A percentile compares a stretch with the other conserved stretches of the same genome.
phyloP scores from a whole-genome alignment of 2,113 vertebrate genomes.

The Colinus virginianus region DNA sequence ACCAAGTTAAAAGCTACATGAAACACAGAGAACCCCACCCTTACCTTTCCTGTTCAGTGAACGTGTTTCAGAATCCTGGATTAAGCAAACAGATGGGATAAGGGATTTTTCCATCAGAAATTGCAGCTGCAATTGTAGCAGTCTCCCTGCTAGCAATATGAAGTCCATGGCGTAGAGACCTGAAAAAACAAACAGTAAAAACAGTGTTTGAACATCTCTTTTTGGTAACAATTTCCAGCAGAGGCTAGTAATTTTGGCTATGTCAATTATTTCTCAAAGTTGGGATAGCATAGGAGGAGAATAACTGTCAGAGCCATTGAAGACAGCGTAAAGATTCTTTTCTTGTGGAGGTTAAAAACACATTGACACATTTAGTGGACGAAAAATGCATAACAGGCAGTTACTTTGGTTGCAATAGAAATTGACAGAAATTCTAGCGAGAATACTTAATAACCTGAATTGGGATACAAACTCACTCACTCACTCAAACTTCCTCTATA shows the following conservation, averaged over 20 bases:
- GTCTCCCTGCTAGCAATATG: background rate
- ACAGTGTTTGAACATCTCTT: background rate
- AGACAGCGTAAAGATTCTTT: background rate
- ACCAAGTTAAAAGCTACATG: background rate
- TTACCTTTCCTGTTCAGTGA: background rate
- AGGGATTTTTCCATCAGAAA: background rate
- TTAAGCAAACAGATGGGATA: background rate
- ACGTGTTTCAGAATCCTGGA: background rate
- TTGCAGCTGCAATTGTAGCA: background rate
- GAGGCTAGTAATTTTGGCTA: background rate
- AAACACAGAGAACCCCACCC: background rate
- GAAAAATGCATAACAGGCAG: background rate
- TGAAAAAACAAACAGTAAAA: background rate
- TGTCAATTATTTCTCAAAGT: background rate
- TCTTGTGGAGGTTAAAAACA: background rate
- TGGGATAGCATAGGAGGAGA: background rate
- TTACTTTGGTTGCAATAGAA: background rate
- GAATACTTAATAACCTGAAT: rapidly evolving
- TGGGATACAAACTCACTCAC: background rate
- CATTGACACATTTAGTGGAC: background rate
- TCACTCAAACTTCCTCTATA: background rate
- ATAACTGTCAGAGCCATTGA: background rate
- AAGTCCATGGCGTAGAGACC: background rate
- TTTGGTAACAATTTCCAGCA: background rate
- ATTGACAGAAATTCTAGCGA: background rate